A percentile compares a stretch with the other conserved stretches of the same genome.
phyloP scores from a whole-genome alignment of 2,797 vertebrate genomes.

The Cuniculus paca region DNA sequence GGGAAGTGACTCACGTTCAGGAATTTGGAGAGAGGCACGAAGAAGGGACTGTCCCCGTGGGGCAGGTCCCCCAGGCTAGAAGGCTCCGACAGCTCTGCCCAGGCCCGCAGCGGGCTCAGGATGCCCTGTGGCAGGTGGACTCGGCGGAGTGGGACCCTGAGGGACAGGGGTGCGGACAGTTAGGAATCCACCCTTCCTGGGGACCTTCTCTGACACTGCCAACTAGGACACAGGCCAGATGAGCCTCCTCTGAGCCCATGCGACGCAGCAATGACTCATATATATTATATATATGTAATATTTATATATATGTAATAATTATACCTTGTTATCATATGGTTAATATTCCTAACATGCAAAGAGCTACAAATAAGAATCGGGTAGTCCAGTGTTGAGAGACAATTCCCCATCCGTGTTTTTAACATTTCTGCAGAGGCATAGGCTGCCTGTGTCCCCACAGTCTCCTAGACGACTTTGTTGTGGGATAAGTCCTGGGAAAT shows the following conservation, averaged over 20 bases:
- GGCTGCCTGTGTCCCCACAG: background rate
- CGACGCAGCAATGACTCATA: too few species aligned
- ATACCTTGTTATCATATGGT: background rate
- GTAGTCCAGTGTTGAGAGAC: background rate
- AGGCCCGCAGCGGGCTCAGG: slow-evolving; percentile 81
- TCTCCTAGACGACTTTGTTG: background rate
- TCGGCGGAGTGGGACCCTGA: slow-evolving; percentile 91
- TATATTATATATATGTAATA: too few species aligned
- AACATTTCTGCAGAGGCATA: background rate
- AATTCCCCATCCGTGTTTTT: background rate
- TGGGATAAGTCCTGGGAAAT: background rate
- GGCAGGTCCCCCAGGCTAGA: background rate
- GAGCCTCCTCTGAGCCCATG: fast-evolving
- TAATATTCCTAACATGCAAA: background rate
- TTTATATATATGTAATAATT: too few species aligned
- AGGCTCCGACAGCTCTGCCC: background rate
- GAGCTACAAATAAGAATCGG: slow-evolving; percentile 1
- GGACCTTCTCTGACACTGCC: background rate
- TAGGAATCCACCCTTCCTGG: background rate
- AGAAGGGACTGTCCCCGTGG: slow-evolving; percentile 33
- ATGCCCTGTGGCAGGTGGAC: slow-evolving; percentile 85
- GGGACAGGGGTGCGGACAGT: background rate
- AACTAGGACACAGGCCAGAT: background rate
- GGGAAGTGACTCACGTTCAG: slow-evolving; percentile 90
- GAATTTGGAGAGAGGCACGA: slow-evolving; percentile 92